Percentiles rank a stretch among this genome's conserved stretches.
These are phyloP conservation scores for Drosophila cognata DNA, from an alignment of 2,888 invertebrate genomes.

Conservation along the genomic window DNA sequence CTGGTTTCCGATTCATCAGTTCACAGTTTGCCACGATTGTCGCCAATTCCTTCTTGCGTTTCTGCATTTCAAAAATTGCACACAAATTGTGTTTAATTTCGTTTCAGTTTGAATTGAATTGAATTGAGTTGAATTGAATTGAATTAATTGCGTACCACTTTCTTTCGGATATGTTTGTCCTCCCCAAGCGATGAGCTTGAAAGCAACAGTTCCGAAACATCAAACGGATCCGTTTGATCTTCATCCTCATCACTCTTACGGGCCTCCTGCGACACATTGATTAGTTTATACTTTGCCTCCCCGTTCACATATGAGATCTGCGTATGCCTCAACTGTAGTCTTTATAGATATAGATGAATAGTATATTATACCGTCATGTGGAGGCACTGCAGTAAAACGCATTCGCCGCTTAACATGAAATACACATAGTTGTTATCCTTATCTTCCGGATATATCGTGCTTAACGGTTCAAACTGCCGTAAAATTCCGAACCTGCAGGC, in stretches of 20 bases:
- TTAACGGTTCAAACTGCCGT: constrained; percentile 79
- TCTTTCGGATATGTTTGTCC: constrained; percentile 21
- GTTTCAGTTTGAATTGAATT: not conserved
- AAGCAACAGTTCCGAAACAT: constrained; percentile 46
- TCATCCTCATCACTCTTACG: constrained; percentile 20
- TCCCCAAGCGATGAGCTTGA: constrained; percentile 46
- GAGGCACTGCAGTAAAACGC: constrained; percentile 83
- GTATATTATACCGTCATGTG: constrained; percentile 68
- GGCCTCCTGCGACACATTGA: not conserved
- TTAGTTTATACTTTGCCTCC: constrained; percentile 18
- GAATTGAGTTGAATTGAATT: not conserved
- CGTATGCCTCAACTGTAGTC: not conserved
- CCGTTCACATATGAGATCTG: constrained; percentile 19
- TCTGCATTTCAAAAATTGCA: constrained; percentile 15
- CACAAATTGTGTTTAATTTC: not conserved
- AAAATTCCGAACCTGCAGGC: constrained; percentile 78
- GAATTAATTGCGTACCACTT: constrained; percentile 17
- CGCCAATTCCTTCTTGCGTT: constrained; percentile 44
- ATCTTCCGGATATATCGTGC: constrained; percentile 81
- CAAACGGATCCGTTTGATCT: constrained; percentile 22
- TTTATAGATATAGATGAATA: not conserved
- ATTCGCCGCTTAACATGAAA: constrained; percentile 83
- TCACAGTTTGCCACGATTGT: constrained; percentile 32
- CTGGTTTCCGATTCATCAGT: constrained; percentile 3
- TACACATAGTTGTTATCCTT: constrained; percentile 76